A percentile compares a stretch with the other conserved stretches of the same genome.
phyloP scores from a whole-genome alignment of 2,113 vertebrate species.

The Phalacrocorax brasilianus region DNA sequence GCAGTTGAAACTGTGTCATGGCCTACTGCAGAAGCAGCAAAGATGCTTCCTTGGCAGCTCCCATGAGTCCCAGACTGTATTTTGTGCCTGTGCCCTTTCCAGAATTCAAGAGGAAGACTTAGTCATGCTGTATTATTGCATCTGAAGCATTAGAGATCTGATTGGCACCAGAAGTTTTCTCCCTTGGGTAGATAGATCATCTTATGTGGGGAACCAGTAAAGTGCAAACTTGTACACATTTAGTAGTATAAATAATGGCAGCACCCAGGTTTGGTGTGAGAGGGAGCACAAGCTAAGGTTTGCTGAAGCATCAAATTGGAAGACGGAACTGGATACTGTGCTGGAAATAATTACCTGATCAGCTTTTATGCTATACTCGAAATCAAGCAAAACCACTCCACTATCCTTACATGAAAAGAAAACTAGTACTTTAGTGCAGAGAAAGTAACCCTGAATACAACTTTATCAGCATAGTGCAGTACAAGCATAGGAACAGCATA shows the following conservation, averaged over 20 bases:
- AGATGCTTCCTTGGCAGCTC: neutral
- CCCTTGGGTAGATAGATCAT: neutral
- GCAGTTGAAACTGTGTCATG: neutral
- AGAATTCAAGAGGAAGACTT: neutral
- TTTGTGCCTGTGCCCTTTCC: neutral
- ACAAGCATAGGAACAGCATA: neutral
- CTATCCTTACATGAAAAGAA: neutral
- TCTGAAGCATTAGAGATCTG: neutral
- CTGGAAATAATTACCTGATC: neutral
- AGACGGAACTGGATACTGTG: neutral
- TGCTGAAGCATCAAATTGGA: neutral
- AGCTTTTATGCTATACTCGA: neutral
- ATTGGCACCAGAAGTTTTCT: neutral
- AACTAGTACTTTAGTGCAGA: neutral
- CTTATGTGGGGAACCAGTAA: neutral
- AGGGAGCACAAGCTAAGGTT: neutral
- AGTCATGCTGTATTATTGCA: neutral
- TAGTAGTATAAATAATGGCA: neutral
- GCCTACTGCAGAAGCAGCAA: neutral
- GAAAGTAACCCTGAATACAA: neutral
- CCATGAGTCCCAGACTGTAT: neutral
- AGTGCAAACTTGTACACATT: neutral
- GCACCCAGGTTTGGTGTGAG: neutral
- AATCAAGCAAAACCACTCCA: neutral
- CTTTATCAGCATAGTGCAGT: neutral